These are phyloP conservation scores for Avahi laniger DNA, from an alignment of 2,797 vertebrate species.

Conservation along the genomic window DNA sequence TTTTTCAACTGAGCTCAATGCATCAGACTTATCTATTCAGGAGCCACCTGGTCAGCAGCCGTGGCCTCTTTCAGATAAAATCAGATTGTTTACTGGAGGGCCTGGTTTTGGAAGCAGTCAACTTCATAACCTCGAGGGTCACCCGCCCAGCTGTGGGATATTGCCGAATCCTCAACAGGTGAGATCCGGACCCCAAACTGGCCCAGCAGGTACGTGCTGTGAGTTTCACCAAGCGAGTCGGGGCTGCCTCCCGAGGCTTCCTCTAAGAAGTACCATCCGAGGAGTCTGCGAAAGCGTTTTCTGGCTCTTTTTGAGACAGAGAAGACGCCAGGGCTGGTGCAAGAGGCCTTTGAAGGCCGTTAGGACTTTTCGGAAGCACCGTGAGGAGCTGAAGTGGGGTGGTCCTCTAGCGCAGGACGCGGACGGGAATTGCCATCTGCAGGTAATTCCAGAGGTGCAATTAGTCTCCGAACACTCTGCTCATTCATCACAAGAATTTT, in stretches of 20 bases:
- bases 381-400: no score
- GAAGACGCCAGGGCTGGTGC: neutral
- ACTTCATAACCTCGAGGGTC: neutral
- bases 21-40: neutral
- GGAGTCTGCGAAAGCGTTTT: no score
- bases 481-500: neutral
- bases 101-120: neutral
- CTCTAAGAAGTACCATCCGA: neutral
- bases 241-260: neutral
- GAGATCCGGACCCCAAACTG: accelerated
- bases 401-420: neutral
- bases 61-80: slow-evolving; percentile 6
- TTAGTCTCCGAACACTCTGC: neutral
- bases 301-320: neutral
- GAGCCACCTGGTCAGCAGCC: slow-evolving; percentile 2
- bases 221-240: neutral
- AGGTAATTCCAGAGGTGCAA: accelerated
- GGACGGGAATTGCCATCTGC: neutral
- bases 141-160: neutral
- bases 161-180: neutral
- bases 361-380: neutral
- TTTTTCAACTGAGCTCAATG: neutral
- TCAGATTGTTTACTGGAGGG: neutral
- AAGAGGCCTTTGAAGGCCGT: neutral
- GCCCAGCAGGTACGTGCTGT: neutral